phyloP scores from a whole-genome alignment of 2,797 vertebrate species.

The Rousettus madagascariensis region DNA sequence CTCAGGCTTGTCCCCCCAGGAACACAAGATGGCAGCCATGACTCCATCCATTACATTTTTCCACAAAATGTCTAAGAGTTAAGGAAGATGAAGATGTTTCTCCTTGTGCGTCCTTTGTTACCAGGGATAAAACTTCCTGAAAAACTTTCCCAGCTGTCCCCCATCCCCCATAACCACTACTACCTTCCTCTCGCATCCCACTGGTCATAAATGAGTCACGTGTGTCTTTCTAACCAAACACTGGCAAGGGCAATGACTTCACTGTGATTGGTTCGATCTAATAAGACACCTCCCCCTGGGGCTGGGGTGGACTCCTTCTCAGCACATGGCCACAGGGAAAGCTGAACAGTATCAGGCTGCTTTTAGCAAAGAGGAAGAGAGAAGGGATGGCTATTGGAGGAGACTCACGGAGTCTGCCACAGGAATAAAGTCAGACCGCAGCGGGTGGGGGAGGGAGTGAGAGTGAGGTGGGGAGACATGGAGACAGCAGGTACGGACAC shows the following conservation, averaged over 20 bases:
- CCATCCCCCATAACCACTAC: not conserved
- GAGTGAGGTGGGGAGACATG: not conserved
- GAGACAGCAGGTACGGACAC: not conserved
- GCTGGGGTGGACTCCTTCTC: not conserved
- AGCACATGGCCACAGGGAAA: not conserved
- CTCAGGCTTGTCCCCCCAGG: not conserved
- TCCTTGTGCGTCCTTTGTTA: not conserved
- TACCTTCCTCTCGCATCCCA: not conserved
- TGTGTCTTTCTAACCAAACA: not conserved
- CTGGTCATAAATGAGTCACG: not conserved
- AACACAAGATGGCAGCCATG: not conserved
- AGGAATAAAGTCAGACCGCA: not conserved
- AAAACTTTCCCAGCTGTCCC: not conserved
- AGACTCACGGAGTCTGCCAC: not conserved
- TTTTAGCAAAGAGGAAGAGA: not conserved
- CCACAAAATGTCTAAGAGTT: not conserved
- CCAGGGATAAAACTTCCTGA: not conserved
- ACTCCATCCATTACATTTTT: not conserved
- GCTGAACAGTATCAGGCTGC: not conserved
- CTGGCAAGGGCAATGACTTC: not conserved
- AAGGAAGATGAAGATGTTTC: not conserved
- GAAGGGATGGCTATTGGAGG: not conserved
- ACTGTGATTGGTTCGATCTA: not conserved
- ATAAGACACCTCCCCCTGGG: not conserved
- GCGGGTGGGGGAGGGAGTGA: not conserved